Evolutionary conservation across 1,140 invertebrate genomes (phyloP), one percentile per base, ranked within the genome.

Genomic region (Drosophila burlai): DNA sequence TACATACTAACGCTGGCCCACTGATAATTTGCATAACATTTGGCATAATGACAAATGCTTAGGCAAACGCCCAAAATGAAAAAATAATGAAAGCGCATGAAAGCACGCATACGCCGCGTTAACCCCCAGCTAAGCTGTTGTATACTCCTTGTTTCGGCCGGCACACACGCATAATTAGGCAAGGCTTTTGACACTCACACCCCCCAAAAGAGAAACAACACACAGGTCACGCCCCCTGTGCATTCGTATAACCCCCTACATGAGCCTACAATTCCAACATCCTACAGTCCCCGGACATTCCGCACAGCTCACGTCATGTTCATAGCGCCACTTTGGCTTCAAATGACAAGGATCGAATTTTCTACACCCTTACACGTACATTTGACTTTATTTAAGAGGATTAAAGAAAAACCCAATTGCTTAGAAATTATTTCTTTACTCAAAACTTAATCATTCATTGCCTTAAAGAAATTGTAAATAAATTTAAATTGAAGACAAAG

Each of bases 101-200:
- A 62, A 79, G 72, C 84, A 87, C 80, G 80, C 83, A 87, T 80
- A 83, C 57, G 80, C 72, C 71, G 58, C 31, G 72, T 60, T 77
- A 52, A 63, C 63, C 52, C 52, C 62, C 38, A 68, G n/a, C 45
- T 55, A 54, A 65, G 40, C 57, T 54, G 43, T 52, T 26, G 31
- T 45, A 18, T 34, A 18, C 42, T 24, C 46, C 57, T 58, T 75
- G 36, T 79, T 72, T 65, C 52, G 29, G 10, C 29, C 34, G 42
- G 40, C 59, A 79, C 58, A 79, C 76, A 79, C 66, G 77, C 81
- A 89, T 87, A 87, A 87, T 87, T 87, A 87, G 83, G 73, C 72
- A 83, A 63, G 61, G 64, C 52, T 45, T 62, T 49, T 68, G 47
- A 73, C 69, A 80, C 66, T 36, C 31, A 52, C 60, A 50, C 52